phyloP scores from a whole-genome alignment of 2,888 invertebrate species.

The Hyposoter didymator region DNA sequence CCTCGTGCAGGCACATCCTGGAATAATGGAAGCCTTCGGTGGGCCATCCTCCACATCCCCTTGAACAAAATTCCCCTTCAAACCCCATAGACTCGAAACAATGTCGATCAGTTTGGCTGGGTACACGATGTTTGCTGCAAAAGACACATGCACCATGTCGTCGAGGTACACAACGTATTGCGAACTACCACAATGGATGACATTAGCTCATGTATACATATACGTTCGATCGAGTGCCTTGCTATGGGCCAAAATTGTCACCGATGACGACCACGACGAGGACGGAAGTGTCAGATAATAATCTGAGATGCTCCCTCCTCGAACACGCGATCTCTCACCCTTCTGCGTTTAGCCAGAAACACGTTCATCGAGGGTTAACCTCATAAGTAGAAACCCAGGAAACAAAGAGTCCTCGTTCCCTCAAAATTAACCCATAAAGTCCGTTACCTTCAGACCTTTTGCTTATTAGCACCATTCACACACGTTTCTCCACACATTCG shows the following conservation, averaged over 20 bases:
- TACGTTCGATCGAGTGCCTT: constrained; percentile 7
- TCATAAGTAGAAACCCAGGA: constrained; percentile 15
- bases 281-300: constrained; percentile 82
- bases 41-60: constrained; percentile 17
- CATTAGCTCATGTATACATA: constrained; percentile 64
- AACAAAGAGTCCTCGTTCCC: not conserved
- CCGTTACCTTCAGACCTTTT: not conserved
- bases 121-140: constrained; percentile 39
- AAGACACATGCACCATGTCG: constrained; percentile 33
- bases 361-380: constrained; percentile 33
- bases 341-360: not conserved
- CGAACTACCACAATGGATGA: constrained; percentile 61
- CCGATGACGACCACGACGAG: constrained; percentile 56
- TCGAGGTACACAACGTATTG: constrained; percentile 21
- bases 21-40: constrained; percentile 27
- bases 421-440: not conserved
- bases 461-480: not conserved
- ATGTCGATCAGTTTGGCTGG: constrained; percentile 27
- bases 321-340: constrained; percentile 72
- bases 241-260: constrained; percentile 76
- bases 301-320: constrained; percentile 81
- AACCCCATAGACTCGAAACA: not conserved
- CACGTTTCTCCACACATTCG: not conserved
- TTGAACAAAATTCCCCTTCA: constrained; percentile 2
- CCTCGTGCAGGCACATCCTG: constrained; percentile 57